A percentile compares a stretch with the other conserved stretches of the same genome.
phyloP scores from a whole-genome alignment of 2,113 vertebrate genomes.

The Rallus limicola region DNA sequence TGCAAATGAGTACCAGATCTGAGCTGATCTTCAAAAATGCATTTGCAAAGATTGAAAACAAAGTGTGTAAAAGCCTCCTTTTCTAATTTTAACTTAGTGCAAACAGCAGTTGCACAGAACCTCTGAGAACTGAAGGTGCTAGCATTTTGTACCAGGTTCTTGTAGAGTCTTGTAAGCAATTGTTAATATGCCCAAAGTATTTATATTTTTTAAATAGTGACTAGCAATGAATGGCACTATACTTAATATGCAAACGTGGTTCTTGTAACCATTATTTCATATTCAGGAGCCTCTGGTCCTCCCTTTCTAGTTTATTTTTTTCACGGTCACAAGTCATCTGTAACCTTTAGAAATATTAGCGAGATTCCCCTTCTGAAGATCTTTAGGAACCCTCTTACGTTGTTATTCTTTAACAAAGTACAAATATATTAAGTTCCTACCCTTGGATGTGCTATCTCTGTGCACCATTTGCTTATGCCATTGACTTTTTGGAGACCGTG shows the following conservation, averaged over 20 bases:
- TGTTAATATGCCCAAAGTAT: not conserved
- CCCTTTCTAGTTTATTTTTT: not conserved
- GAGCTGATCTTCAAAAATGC: slow-evolving; percentile 20
- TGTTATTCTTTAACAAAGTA: not conserved
- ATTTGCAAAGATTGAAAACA: not conserved
- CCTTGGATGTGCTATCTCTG: not conserved
- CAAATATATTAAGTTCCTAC: not conserved
- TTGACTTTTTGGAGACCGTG: not conserved
- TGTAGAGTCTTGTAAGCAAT: not conserved
- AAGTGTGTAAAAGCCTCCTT: not conserved
- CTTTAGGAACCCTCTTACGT: not conserved
- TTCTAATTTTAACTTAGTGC: not conserved
- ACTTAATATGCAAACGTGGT: not conserved
- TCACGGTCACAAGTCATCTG: not conserved
- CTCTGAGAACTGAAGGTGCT: not conserved
- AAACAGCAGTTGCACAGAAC: not conserved
- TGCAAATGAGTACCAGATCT: slow-evolving; percentile 36
- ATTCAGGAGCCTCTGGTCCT: not conserved
- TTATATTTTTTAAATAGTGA: not conserved
- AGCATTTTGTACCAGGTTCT: not conserved
- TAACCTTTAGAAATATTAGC: not conserved
- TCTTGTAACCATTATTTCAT: not conserved
- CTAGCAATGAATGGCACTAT: not conserved
- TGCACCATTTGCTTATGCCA: not conserved
- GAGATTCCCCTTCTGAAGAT: not conserved